Evolutionary conservation across 2,888 invertebrate genomes (phyloP), one percentile per base, ranked within the genome.

Genomic region (Clostera curtula): DNA sequence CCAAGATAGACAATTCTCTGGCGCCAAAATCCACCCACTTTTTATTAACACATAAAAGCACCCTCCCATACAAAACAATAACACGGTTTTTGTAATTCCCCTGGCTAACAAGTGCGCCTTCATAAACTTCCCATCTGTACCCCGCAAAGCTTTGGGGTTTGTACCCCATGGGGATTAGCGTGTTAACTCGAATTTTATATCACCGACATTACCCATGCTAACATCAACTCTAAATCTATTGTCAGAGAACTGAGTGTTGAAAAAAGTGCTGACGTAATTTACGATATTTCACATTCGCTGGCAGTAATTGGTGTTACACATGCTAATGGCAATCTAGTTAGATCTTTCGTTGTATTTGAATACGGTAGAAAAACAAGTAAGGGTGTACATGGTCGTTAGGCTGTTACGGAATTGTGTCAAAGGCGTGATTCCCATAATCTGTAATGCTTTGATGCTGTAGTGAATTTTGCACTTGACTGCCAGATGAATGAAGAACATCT

Each of bases 381-480:
- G 12, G 0, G 2, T 7, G 3, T 1, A 3, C 4, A 0, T 0
- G n/a, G 7, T 17, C 23, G 21, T 46, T 43, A 39, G 4, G 48
- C 9, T 36, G 8, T 67, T 69, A 45, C 31, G 19, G 25, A 40
- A 34, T 39, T 25, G 20, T 19, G n/a, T 21, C 4, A 16, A 13
- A 68, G 66, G 67, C 73, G 76, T 80, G 79, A 83, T 80, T 82
- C 77, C 57, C 73, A 76, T 80, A 79, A 80, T 79, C 77, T 71
- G 71, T 69, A 64, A 66, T 57, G 61, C 55, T 55, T 62, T 56
- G 60, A 60, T 66, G 60, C 60, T 63, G 60, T 60, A 73, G 65
- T 61, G 70, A 76, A 73, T 79, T 76, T 65, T 71, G 73, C 79
- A 77, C 80, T 82, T 77, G 80, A 76, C 75, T 71, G 49, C 40